Percentiles rank a stretch among this genome's conserved stretches.
Conservation (phyloP, 2,113 vertebrate genomes). For the Odontophorus gujanensis region DNA sequence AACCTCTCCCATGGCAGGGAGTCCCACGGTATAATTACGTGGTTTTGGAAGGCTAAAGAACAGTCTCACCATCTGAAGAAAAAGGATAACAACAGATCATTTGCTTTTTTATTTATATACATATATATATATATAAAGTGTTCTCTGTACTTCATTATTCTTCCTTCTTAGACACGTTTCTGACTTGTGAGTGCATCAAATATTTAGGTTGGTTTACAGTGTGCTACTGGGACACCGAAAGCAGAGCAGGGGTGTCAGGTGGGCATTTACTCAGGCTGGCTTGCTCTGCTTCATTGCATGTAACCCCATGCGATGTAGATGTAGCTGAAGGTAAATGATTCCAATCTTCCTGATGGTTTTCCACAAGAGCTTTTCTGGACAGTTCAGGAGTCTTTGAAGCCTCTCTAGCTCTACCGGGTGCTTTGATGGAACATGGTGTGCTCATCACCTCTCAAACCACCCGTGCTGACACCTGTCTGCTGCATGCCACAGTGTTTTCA, state of each 20-base stretch:
- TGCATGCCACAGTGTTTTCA: background rate
- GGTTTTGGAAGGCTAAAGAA: background rate
- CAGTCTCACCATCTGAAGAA: background rate
- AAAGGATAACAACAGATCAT: background rate
- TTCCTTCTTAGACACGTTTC: background rate
- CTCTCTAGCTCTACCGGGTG: background rate
- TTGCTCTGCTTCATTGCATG: background rate
- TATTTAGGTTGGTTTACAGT: background rate
- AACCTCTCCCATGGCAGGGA: fast-evolving
- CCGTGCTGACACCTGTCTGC: background rate
- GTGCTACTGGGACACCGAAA: background rate
- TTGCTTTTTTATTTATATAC: background rate
- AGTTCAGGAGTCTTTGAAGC: background rate
- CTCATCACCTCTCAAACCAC: background rate
- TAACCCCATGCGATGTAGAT: background rate
- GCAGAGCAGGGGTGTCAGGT: fast-evolving
- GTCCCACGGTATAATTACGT: fast-evolving
- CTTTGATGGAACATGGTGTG: background rate
- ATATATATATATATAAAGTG: background rate
- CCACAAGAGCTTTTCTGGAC: background rate
- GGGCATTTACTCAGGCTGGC: background rate
- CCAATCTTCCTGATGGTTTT: background rate
- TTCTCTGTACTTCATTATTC: fast-evolving
- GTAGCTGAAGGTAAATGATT: background rate
- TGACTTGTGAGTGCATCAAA: fast-evolving